A percentile compares a stretch with the other conserved stretches of the same genome.
These are phyloP conservation scores for Crocuta crocuta DNA, from an alignment of 2,113 vertebrate species.

Conservation along the genomic window DNA sequence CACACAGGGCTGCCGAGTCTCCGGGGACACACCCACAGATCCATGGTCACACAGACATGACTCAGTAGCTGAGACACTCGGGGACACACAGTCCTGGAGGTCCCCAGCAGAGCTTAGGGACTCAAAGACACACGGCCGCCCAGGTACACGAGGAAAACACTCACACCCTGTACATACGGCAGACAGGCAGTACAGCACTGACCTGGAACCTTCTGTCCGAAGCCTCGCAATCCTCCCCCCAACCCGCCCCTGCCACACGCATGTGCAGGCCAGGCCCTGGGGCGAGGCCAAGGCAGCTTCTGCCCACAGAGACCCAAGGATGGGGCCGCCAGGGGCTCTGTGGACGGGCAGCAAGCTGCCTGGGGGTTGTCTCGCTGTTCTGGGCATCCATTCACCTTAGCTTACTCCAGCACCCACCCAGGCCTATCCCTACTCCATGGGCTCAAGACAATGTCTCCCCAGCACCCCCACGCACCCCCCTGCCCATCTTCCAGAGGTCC, in stretches of 20 bases:
- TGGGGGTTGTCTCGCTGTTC: neutral
- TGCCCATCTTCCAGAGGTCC: constrained; percentile 8
- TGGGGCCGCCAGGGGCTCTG: neutral
- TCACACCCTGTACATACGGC: neutral
- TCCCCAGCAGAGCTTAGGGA: neutral
- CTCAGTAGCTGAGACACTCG: neutral
- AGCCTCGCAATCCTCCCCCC: neutral
- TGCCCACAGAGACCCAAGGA: neutral
- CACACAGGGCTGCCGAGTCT: neutral
- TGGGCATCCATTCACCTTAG: neutral
- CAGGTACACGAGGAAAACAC: neutral
- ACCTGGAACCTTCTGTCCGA: neutral
- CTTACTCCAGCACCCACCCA: neutral
- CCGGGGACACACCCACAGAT: constrained; percentile 2
- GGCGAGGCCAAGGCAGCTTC: neutral
- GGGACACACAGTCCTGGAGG: neutral
- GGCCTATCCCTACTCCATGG: neutral
- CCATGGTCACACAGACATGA: neutral
- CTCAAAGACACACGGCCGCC: neutral
- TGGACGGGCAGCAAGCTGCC: neutral
- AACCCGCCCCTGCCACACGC: neutral
- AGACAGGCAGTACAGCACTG: neutral
- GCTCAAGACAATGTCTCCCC: neutral
- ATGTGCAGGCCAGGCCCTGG: neutral
- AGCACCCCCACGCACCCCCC: neutral